Base-by-base conservation (phyloP, 2,888 invertebrate genomes). In the Nematopogon swammerdamellus region DNA sequence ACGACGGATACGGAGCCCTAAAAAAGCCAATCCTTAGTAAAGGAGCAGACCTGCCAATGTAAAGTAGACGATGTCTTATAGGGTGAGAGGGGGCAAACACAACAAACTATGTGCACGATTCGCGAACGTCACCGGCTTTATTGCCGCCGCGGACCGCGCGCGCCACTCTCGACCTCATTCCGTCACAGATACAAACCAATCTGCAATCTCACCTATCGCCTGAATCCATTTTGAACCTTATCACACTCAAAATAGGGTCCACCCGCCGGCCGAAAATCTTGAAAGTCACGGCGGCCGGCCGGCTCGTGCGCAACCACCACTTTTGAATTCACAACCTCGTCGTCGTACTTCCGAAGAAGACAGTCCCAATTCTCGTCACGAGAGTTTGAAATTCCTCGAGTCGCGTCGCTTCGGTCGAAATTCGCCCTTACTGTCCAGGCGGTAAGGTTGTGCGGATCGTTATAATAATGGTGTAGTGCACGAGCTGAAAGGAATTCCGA, bases 81-180 rank as follows among this genome's bases (percentile, higher is more conserved):
- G n/a, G n/a, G n/a, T n/a, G n/a, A n/a, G n/a, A n/a, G n/a, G n/a
- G n/a, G n/a, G n/a, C n/a, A n/a, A n/a, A n/a, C n/a, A n/a, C n/a
- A n/a, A n/a, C n/a, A n/a, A 19, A 44, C 18, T 44, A 44, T 18
- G 44, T 44, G 11, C 18, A 54, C 51, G 45, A 56, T 53, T 54
- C 50, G n/a, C 52, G 53, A 49, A 52, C 50, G 56, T 56, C 56
- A 56, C 54, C 50, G 52, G 51, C 54, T 53, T 56, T 56, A 56
- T 56, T 56, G 54, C 56, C 53, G 53, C 50, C 46, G 6, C 19
- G 25, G 42, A 43, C 44, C 44, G 8, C 17, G 8, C 44, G 11
- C 44, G 44, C 16, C 19, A 44, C 44, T 44, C 17, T 36, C 36
- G 11, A 14, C 36, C 36, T 36, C 36, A 36, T 36, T 36, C 36